phyloP scores from a whole-genome alignment of 2,888 invertebrate species.

The Drosophila nr. fundita region DNA sequence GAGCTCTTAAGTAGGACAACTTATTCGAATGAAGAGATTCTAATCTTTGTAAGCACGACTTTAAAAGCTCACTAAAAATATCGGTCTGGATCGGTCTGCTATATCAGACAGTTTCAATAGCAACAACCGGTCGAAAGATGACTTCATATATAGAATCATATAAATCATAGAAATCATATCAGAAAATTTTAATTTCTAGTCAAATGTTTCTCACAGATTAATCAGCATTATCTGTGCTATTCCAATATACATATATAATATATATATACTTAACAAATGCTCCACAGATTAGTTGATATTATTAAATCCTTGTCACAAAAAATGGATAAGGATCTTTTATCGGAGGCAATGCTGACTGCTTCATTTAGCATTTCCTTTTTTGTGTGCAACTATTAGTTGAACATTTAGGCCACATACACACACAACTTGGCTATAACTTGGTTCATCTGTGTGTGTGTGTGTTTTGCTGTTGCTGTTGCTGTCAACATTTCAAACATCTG shows the following conservation, averaged over 20 bases:
- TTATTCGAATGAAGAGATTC: background rate
- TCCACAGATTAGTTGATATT: background rate
- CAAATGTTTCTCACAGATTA: too few species aligned
- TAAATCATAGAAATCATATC: too few species aligned
- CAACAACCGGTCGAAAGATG: background rate
- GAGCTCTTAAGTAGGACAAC: background rate
- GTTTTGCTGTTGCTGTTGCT: background rate
- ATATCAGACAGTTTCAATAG: background rate
- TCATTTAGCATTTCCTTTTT: background rate
- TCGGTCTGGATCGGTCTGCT: background rate
- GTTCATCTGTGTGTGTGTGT: background rate
- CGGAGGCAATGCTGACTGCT: too few species aligned
- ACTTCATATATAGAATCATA: too few species aligned
- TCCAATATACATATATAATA: too few species aligned
- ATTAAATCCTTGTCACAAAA: background rate
- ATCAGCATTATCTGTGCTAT: background rate
- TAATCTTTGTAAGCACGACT: background rate
- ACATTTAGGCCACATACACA: background rate
- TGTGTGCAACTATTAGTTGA: background rate
- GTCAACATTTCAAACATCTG: slow-evolving; percentile 35
- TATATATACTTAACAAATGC: background rate
- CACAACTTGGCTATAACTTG: background rate
- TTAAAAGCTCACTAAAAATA: background rate
- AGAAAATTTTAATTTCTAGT: too few species aligned
- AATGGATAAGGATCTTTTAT: background rate